These are phyloP conservation scores for Xiphophorus hellerii DNA, from an alignment of 2,113 vertebrate species.

Conservation along the genomic window DNA sequence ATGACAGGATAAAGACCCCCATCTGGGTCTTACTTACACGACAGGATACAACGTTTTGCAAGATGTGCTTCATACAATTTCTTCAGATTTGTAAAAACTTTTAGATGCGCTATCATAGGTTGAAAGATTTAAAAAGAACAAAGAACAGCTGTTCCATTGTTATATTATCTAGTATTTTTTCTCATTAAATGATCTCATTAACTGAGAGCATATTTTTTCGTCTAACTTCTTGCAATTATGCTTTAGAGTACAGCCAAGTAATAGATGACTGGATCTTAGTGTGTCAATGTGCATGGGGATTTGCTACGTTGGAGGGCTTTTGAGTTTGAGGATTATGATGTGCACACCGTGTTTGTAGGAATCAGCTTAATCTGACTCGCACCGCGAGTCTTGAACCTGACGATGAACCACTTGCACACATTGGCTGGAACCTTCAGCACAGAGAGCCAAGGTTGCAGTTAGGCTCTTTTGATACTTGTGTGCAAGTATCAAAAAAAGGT, in stretches of 20 bases:
- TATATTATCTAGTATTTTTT: neutral
- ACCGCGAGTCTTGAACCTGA: neutral
- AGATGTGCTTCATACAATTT: neutral
- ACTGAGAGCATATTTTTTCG: too few species aligned
- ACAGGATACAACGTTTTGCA: neutral
- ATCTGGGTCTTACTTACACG: neutral
- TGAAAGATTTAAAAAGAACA: neutral
- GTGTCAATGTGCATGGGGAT: neutral
- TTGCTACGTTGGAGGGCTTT: neutral
- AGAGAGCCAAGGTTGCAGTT: neutral
- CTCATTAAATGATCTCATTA: neutral
- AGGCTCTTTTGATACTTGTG: too few species aligned
- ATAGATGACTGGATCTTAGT: too few species aligned
- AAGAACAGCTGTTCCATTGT: neutral
- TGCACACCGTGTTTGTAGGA: neutral
- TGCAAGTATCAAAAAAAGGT: neutral
- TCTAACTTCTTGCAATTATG: too few species aligned
- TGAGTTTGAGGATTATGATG: neutral
- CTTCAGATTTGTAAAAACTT: neutral
- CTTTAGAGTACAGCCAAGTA: too few species aligned
- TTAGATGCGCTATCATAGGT: neutral
- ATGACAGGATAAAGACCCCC: too few species aligned
- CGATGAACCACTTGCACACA: neutral
- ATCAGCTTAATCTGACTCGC: neutral
- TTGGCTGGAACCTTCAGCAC: neutral